These are phyloP conservation scores for Porphyrio hochstetteri DNA, from an alignment of 2,113 vertebrate genomes.

Conservation along the genomic window DNA sequence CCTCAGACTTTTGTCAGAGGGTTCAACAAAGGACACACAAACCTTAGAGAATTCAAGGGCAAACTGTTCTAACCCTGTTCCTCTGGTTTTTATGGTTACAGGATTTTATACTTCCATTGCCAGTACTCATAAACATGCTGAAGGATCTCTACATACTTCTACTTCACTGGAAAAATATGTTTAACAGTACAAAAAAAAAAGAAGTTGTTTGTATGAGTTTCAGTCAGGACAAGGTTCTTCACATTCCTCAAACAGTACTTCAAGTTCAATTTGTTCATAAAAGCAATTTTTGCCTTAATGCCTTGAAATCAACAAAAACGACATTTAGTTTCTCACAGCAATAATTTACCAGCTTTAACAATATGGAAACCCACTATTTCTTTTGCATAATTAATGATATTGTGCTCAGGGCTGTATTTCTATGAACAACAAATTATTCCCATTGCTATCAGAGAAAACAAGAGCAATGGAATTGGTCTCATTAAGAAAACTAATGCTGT, in stretches of 20 bases:
- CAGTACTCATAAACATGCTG: background rate
- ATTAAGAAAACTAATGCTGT: slow-evolving; percentile 4
- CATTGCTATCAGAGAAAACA: slow-evolving; percentile 8
- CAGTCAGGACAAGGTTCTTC: background rate
- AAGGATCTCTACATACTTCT: background rate
- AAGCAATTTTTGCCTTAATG: background rate
- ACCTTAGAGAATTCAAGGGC: background rate
- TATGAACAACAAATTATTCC: background rate
- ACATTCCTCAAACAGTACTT: slow-evolving; percentile 10
- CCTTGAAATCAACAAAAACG: slow-evolving; percentile 4
- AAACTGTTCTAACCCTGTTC: background rate
- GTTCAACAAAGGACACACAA: background rate
- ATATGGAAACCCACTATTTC: background rate
- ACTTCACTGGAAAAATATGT: background rate
- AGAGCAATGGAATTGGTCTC: background rate
- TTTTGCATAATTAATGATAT: slow-evolving; percentile 52
- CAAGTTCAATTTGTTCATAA: slow-evolving; percentile 4
- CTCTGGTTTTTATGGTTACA: background rate
- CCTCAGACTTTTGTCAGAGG: background rate
- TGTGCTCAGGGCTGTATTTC: slow-evolving; percentile 25
- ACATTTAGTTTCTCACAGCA: background rate
- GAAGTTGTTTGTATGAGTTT: background rate
- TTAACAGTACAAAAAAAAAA: slow-evolving; percentile 16
- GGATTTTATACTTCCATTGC: background rate
- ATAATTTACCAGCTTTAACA: background rate